These are phyloP conservation scores for Boleophthalmus pectinirostris DNA, from an alignment of 2,113 vertebrate species.

Conservation along the genomic window DNA sequence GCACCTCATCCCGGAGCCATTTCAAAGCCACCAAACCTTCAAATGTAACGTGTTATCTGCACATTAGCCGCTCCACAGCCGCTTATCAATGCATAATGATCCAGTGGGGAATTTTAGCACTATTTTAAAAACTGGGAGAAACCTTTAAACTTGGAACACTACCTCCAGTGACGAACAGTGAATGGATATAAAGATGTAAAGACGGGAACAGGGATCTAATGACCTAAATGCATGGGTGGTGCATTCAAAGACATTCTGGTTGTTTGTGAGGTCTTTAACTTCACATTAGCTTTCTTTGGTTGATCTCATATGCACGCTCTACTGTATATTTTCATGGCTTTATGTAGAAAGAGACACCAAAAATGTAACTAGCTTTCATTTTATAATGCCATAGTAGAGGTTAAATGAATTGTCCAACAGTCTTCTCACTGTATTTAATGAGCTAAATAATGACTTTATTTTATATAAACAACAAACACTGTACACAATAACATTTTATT, in stretches of 20 bases:
- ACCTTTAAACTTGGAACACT: constrained; percentile 47
- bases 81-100: constrained; percentile 37
- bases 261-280: background rate
- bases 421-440: no score
- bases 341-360: background rate
- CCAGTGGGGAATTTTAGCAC: constrained; percentile 37
- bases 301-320: background rate
- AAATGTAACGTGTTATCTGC: constrained; percentile 68
- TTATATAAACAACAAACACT: no score
- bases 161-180: background rate
- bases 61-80: constrained; percentile 58
- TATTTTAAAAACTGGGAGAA: constrained; percentile 28
- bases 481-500: no score
- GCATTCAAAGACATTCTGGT: background rate
- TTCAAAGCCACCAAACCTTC: constrained; percentile 69
- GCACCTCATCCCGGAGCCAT: constrained; percentile 62
- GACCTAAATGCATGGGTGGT: constrained; percentile 1
- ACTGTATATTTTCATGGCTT: background rate
- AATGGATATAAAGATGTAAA: background rate
- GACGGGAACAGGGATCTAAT: constrained; percentile 1
- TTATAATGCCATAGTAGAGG: background rate
- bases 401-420: background rate
- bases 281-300: background rate
- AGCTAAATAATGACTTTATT: no score
- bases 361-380: background rate